Evolutionary conservation across 1,140 invertebrate species (phyloP), one percentile per base, ranked within the genome.

Genomic region (Bursaphelenchus mucronatus): DNA sequence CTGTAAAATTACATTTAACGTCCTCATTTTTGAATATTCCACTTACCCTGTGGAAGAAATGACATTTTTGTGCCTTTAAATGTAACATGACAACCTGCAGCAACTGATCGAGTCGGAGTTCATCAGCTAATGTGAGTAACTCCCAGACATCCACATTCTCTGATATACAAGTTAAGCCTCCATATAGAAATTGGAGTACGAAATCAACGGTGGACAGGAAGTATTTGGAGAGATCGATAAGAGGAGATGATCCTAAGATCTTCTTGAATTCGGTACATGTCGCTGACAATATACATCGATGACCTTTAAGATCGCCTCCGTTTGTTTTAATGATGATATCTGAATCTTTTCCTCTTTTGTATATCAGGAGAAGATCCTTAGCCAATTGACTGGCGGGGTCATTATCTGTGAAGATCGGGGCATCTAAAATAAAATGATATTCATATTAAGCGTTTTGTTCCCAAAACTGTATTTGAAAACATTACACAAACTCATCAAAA

Each of bases 101-200:
- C 30, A 78, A 49, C 19, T 76, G 63, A 17, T 73, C 61, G 19
- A 78, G 41, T 45, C 76, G 61, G 21, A 76, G 55, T 39, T 79
- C 59, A 7, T 62, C 65, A 15, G 74, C 74, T 15, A 78, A 59
- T 11, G 64, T 41, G 9, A 79, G 52, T 5, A 79, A 47, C 50
- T 78, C 76, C 79, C 79, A 78, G 40, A 77, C 43, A 55, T 78
- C 76, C 6, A 79, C 64, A 41, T 78, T 67, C 0, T 77, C 64
- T 2, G 41, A 40, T 46, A 55, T 39, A 11, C 59, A 74, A 6
- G 75, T 76, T 30, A 78, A 44, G 17, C 76, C 76, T 15, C 79
- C 76, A 56, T 78, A 81, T 11, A 78, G 53, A 61, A 78, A 78
- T 30, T 64, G 54, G 7, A 78, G 58, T 9, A 81, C 51, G 56